Base-by-base conservation (phyloP, 2,113 vertebrate genomes). In the Callopanchax toddi region DNA sequence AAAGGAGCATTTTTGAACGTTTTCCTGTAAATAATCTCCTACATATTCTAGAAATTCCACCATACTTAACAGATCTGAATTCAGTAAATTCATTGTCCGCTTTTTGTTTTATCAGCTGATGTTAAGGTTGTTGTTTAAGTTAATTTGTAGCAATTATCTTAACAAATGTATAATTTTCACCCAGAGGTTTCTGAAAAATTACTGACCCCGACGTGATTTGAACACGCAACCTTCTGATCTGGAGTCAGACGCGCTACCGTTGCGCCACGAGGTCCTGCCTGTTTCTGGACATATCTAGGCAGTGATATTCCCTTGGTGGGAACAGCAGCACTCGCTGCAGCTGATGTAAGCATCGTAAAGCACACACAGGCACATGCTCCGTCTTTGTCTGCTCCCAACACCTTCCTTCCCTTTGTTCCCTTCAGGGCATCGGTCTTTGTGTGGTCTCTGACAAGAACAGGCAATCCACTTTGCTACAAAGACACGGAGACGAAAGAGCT, bases 151-250 rank as follows among this genome's bases (percentile, higher is more conserved):
- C n/a, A n/a, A n/a, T n/a, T n/a, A n/a, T n/a, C n/a, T n/a, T n/a
- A n/a, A n/a, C n/a, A n/a, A n/a, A n/a, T n/a, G n/a, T n/a, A n/a
- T n/a, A n/a, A n/a, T n/a, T n/a, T n/a, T n/a, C n/a, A n/a, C n/a
- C n/a, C n/a, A n/a, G n/a, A n/a, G n/a, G n/a, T n/a, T n/a, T 23
- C 20, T 40, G 1, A 20, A 77, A 87, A 87, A 40, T 0, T 0
- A 3, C 2, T 88, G 84, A 91, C 78, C 83, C 67, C 67, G 71
- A 88, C 79, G 71, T 88, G 86, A 89, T 89, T 87, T 85, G 86
- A 89, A 87, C 82, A 87, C 71, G 67, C 86, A 88, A 86, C 79
- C 84, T 87, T 87, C 83, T 87, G 83, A 88, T 85, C 86, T 89
- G 83, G 83, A 90, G 86, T 88, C 86, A 88, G 85, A 86, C 72